Conservation (phyloP, 1,140 invertebrate genomes). For the Zaprionus camerounensis region DNA sequence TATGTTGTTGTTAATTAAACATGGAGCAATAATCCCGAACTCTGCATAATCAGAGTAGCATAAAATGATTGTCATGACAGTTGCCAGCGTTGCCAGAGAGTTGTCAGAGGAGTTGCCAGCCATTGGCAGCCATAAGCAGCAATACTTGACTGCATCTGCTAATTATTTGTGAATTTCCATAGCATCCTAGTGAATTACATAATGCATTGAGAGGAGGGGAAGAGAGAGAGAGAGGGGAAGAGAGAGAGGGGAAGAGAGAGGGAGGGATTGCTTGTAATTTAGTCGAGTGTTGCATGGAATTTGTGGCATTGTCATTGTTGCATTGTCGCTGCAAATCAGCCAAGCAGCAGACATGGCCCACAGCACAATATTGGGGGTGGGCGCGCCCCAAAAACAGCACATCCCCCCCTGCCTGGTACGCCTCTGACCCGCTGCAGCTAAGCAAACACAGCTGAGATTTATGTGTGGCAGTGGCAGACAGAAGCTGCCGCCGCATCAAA, state of each 20-base stretch:
- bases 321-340: not conserved
- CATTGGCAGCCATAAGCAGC: constrained; percentile 25
- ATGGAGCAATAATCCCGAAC: constrained; percentile 36
- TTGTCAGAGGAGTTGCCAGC: not conserved
- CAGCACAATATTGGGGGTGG: not conserved
- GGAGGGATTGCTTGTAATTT: not conserved
- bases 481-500: constrained; percentile 63
- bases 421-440: not conserved
- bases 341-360: not conserved
- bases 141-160: constrained; percentile 45
- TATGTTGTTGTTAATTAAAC: constrained; percentile 31
- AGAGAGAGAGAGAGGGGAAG: not conserved
- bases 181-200: constrained; percentile 22
- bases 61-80: constrained; percentile 32
- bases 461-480: constrained; percentile 57
- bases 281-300: constrained; percentile 3
- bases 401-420: not conserved
- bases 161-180: constrained; percentile 59
- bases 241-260: not conserved
- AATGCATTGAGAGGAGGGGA: not conserved
- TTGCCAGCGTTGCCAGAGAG: constrained; percentile 8
- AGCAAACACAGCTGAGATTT: constrained; percentile 53
- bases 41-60: constrained; percentile 55
- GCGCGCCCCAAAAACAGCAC: not conserved
- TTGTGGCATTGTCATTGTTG: constrained; percentile 22